Base-by-base conservation (phyloP, 2,888 invertebrate genomes). In the Parnassius mnemosyne region DNA sequence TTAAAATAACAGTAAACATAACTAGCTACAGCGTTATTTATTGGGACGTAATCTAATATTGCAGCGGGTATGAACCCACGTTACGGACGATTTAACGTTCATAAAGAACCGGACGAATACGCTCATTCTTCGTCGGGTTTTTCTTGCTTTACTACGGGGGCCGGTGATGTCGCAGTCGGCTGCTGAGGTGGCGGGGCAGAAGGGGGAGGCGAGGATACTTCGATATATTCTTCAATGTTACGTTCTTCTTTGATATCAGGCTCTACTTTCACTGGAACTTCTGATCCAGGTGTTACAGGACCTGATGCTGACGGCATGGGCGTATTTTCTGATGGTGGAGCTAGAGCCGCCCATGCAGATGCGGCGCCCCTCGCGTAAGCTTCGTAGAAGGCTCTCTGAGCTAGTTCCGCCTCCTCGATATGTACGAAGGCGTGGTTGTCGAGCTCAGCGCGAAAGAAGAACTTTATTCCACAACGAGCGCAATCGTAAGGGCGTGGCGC, bases 361-460 rank as follows among this genome's bases (percentile, higher is more conserved):
- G 87, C 90, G 5, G 91, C 91, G 0, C 89, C 89, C 43, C 91
- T 77, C 0, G 91, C 89, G 57, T 89, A 90, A 1, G 91, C 90
- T 60, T 90, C 89, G 57, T 90, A 91, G 63, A 91, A 91, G 11
- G 88, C 91, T 62, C 91, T 78, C 66, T 90, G 91, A 3, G 91
- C 89, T 57, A 92, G 81, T 70, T 91, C 90, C 0, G 89, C 90
- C 67, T 94, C 93, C 66, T 92, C 92, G 3, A 92, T 73, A 68
- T 94, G 94, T 12, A 93, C 92, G 57, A 93, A 92, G 10, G 93
- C 92, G 80, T 98, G 98, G 80, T 98, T 97, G 73, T 98, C 97
- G 3, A 98, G 85, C 80, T 98, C 98, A 0, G 97, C 95, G 44
- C 96, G 94, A 90, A 98, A 98, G 89, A 97, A 98, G 87, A 97